Conservation (phyloP, 2,888 invertebrate species). For the Mycogona germanica region DNA sequence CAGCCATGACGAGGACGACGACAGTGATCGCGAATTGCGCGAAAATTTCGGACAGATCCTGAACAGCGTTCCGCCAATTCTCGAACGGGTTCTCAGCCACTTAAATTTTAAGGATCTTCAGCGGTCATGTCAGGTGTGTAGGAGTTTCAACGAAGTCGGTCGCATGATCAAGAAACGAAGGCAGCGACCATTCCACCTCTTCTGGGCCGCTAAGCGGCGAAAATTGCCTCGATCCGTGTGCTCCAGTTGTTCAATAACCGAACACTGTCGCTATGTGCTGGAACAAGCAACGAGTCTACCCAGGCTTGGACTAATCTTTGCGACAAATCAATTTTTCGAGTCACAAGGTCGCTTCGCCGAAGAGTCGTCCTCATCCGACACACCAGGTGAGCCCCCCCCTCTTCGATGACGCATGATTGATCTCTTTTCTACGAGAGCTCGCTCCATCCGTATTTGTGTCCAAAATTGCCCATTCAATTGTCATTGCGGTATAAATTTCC, state of each 20-base stretch:
- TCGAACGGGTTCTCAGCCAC: conserved; percentile 16
- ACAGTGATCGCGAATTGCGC: background rate
- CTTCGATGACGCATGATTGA: too few species aligned
- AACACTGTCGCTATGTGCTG: conserved; percentile 14
- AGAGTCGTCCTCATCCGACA: conserved; percentile 15
- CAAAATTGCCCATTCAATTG: too few species aligned
- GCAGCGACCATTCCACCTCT: conserved; percentile 11
- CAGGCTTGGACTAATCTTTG: conserved; percentile 16
- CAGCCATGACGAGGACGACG: background rate
- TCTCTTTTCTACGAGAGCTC: too few species aligned
- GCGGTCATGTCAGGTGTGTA: conserved; percentile 15
- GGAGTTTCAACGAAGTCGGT: conserved; percentile 8
- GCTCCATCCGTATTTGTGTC: too few species aligned
- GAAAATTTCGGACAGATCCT: conserved; percentile 12
- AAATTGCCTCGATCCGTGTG: conserved; percentile 17
- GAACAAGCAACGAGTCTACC: conserved; percentile 13
- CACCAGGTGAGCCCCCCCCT: conserved; percentile 14
- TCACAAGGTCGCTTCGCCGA: conserved; percentile 10
- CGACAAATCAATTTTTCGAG: conserved; percentile 16
- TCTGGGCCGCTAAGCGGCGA: conserved; percentile 16
- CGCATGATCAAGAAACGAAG: conserved; percentile 14
- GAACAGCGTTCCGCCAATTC: conserved; percentile 12
- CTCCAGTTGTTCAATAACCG: conserved; percentile 15
- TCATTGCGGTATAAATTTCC: too few species aligned
- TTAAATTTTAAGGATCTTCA: conserved; percentile 16